Percentiles rank a stretch among this genome's conserved stretches.
phyloP scores from a whole-genome alignment of 2,797 vertebrate species.

The Knipowitschia caucasica region DNA sequence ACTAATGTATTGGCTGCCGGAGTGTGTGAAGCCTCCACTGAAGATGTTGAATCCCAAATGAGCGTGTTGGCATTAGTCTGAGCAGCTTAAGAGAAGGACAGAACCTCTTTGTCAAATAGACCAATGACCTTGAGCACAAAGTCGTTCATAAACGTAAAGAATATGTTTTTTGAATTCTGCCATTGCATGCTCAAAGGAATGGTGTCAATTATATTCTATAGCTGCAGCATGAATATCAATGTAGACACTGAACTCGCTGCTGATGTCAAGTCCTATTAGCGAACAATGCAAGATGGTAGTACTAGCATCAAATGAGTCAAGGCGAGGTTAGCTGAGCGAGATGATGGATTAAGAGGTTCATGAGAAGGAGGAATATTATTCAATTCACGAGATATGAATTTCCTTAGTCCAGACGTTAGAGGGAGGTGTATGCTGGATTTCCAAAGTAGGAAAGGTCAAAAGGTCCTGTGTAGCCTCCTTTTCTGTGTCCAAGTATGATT shows the following conservation, averaged over 20 bases:
- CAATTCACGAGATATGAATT: neutral
- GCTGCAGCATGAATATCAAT: neutral
- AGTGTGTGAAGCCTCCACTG: neutral
- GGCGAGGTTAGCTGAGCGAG: neutral
- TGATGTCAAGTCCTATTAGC: neutral
- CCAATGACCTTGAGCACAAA: neutral
- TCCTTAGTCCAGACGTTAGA: neutral
- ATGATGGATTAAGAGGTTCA: neutral
- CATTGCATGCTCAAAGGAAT: neutral
- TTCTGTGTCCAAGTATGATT: neutral
- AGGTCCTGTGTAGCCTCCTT: neutral
- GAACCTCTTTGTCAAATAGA: slow-evolving; percentile 1
- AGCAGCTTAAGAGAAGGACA: neutral
- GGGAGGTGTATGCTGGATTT: neutral
- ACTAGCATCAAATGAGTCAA: slow-evolving; percentile 3
- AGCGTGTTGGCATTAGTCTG: neutral
- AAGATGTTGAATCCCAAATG: neutral
- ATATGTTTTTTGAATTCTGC: neutral
- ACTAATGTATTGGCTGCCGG: neutral
- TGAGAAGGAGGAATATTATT: neutral
- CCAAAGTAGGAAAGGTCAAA: neutral
- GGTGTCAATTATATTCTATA: neutral
- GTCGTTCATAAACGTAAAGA: neutral
- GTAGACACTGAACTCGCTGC: neutral
- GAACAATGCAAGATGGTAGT: neutral